Base-by-base conservation (phyloP, 2,888 invertebrate genomes). In the Dryobota labecula region DNA sequence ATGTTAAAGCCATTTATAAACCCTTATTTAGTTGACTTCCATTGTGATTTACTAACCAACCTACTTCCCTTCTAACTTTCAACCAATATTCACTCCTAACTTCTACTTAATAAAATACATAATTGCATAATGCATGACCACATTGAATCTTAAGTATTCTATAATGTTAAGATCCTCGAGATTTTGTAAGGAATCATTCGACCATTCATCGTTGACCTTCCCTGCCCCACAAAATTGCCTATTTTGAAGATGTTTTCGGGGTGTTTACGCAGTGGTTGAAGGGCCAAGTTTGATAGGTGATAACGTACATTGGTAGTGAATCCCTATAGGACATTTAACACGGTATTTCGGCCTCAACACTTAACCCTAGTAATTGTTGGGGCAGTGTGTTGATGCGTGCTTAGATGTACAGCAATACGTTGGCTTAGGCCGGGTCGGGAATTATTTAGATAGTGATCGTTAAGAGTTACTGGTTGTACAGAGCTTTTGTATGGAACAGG, bases 341-440 rank as follows among this genome's bases (percentile, higher is more conserved):
- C 88, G 88, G 91, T 92, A 91, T 94, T 93, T 87, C 92, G 93
- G 91, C 90, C 91, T 94, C 90, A 92, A 91, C 90, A 91, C 90
- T 94, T 91, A 93, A 92, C 91, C 93, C 90, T 75, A 88, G 94
- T 95, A 95, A 95, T 95, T 95, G 94, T 92, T 88, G 87, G 91
- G 94, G 93, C 90, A 88, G 91, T 89, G 56, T 60, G 82, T 91
- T 90, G 88, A 89, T 91, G 90, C 88, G 88, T 90, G 84, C 83
- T 89, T 84, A 67, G 84, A 80, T 84, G 86, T 87, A 75, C 78
- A 78, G 84, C 84, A 84, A 72, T 85, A 87, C 78, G 82, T 79
- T 63, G 83, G 85, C 87, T 90, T 87, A 88, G 82, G 83, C 57
- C 67, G 74, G 70, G 66, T 71, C 30, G 66, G 61, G 73, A 77